These are phyloP conservation scores for Apoda limacodes DNA, from an alignment of 2,888 invertebrate species.

Conservation along the genomic window DNA sequence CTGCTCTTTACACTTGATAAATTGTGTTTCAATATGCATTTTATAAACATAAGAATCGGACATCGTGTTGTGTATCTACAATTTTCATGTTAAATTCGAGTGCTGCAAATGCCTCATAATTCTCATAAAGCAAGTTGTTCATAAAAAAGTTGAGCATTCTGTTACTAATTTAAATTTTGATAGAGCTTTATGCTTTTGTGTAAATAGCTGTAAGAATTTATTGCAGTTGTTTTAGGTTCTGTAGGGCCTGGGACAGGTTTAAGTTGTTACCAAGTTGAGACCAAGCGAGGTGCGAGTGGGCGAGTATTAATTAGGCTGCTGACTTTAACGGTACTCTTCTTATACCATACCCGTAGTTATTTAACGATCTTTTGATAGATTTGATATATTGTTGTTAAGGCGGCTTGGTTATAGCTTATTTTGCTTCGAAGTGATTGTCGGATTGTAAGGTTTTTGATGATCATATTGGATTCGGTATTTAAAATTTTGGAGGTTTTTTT, in stretches of 20 bases:
- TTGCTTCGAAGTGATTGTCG: constrained; percentile 21
- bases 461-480: constrained; percentile 29
- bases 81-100: constrained; percentile 65
- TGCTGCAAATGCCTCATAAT: too few relatives aligned
- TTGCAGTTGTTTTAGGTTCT: too few relatives aligned
- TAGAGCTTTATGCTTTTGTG: too few relatives aligned
- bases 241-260: constrained; percentile 35
- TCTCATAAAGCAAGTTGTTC: too few relatives aligned
- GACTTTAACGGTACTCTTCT: constrained; percentile 44
- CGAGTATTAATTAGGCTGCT: constrained; percentile 55
- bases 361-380: constrained; percentile 53
- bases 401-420: constrained; percentile 38
- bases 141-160: too few relatives aligned
- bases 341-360: constrained; percentile 26
- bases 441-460: constrained; percentile 27
- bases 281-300: constrained; percentile 37
- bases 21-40: too few relatives aligned
- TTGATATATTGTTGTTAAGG: constrained; percentile 35
- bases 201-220: too few relatives aligned
- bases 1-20: constrained; percentile 28
- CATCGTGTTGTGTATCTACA: constrained; percentile 47
- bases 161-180: too few relatives aligned
- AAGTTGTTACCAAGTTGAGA: too few relatives aligned
- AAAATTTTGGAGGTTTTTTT: too few relatives aligned
- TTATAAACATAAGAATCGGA: constrained; percentile 43